Evolutionary conservation across 2,888 invertebrate species (phyloP).

Genomic region (Thalpophila matura): DNA sequence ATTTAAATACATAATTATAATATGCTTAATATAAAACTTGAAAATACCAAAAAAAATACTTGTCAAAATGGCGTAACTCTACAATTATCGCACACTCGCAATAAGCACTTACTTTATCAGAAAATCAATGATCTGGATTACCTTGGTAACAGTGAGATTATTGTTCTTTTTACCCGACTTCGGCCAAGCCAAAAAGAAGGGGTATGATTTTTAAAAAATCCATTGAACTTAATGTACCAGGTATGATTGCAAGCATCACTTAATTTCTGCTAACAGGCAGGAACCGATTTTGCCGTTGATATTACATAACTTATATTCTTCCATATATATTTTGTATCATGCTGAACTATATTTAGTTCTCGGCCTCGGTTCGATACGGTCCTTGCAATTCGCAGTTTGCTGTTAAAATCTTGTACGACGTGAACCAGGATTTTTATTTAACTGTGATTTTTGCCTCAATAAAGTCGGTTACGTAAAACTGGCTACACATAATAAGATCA

Average conservation of each 20-base stretch:
- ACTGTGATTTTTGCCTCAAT: conserved; percentile 12
- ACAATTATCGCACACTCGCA: conserved; percentile 20
- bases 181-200: too few relatives aligned
- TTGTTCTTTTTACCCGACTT: too few relatives aligned
- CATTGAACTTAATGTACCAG: conserved; percentile 5
- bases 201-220: conserved; percentile 16
- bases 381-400: conserved; percentile 25
- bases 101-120: conserved; percentile 28
- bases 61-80: too few relatives aligned
- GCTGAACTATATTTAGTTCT: conserved; percentile 45
- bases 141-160: not conserved
- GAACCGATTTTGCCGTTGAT: conserved; percentile 26
- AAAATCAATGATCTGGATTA: conserved; percentile 38
- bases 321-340: conserved; percentile 35
- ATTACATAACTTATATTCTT: conserved; percentile 48
- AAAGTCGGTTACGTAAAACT: conserved; percentile 11
- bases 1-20: too few relatives aligned
- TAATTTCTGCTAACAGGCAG: conserved; percentile 23
- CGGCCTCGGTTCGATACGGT: conserved; percentile 13
- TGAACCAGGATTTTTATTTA: conserved; percentile 3
- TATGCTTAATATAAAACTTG: too few relatives aligned
- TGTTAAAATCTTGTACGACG: conserved; percentile 26
- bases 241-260: conserved; percentile 15
- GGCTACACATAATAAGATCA: not conserved
- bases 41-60: too few relatives aligned